Evolutionary conservation across 2,888 invertebrate genomes (phyloP), one percentile per base, ranked within the genome.

Genomic region (Macrosiphum euphorbiae): DNA sequence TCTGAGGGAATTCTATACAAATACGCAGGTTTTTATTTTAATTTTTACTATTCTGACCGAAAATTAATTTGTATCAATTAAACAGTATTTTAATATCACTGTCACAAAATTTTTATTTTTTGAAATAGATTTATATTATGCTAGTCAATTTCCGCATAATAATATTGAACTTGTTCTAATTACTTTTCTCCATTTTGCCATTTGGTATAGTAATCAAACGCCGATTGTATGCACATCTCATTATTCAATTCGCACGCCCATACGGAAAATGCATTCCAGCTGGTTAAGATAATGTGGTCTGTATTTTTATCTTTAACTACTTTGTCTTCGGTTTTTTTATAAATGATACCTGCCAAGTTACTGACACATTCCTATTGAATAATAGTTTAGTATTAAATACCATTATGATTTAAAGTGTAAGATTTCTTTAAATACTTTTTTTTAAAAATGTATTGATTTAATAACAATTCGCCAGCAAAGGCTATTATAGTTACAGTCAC

Each of bases 1-100:
- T 95, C 94, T 16, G 88, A 52, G 5, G 94, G 94, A 47, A 95
- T 94, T n/a, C 95, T 95, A 52, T 78, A 58, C 47, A 84, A 91
- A 41, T 78, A 78, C 3, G 20, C 20, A 78, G 20, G 2, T 78
- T 35, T 16, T 24, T 78, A 78, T 78, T 78, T 78, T 35, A 2
- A 24, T 78, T 20, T 35, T 35, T 78, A 35, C 20, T 16, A 78
- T 35, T 10, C 35, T n/a, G 8, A 78, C 8, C 20, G 20, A 78
- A 35, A 20, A 16, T 67, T 67, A n/a, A 67, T 16, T n/a, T 67
- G n/a, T 67, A 67, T 67, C n/a, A 3, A 10, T 28, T 0, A n/a
- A 35, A 20, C 35, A 35, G 20, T 16, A 78, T 8, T 16, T 35
- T 8, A 35, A 78, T 20, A 35, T 7, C 8, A 20, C 20, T 8